These are phyloP conservation scores for Drosophila asahinai DNA, from an alignment of 1,140 invertebrate genomes.

Conservation along the genomic window DNA sequence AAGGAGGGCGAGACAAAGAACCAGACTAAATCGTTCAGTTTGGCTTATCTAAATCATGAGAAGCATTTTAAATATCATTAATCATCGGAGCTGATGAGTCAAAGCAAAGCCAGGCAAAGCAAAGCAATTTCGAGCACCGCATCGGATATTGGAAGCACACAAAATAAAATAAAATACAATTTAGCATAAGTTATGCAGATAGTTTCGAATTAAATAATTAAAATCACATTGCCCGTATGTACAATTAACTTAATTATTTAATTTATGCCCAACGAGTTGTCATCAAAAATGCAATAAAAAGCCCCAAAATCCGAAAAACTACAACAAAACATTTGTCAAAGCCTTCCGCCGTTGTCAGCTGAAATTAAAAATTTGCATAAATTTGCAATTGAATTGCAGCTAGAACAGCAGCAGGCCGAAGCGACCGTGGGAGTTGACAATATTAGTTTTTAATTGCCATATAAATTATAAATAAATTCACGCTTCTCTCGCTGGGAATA, in stretches of 20 bases:
- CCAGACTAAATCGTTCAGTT: slow-evolving; percentile 68
- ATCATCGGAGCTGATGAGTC: slow-evolving; percentile 67
- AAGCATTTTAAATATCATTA: slow-evolving; percentile 75
- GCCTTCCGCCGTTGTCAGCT: slow-evolving; percentile 17
- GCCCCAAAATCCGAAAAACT: slow-evolving; percentile 44
- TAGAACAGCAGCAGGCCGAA: slow-evolving; percentile 1
- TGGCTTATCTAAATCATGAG: slow-evolving; percentile 47
- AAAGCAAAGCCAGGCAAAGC: background rate
- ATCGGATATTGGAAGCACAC: slow-evolving; percentile 5
- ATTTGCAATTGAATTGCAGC: slow-evolving; percentile 65
- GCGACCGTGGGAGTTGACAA: slow-evolving; percentile 56
- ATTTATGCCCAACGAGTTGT: slow-evolving; percentile 62
- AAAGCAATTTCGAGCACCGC: background rate
- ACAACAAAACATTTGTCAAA: slow-evolving; percentile 30
- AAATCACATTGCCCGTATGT: slow-evolving; percentile 67
- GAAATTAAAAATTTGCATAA: slow-evolving; percentile 81
- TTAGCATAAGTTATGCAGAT: slow-evolving; percentile 74
- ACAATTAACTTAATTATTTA: slow-evolving; percentile 80
- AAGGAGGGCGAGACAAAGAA: slow-evolving; percentile 17
- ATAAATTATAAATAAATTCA: slow-evolving; percentile 81
- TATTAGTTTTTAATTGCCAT: slow-evolving; percentile 82
- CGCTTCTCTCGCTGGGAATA: slow-evolving; percentile 47
- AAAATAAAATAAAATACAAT: slow-evolving; percentile 50
- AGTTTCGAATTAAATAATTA: slow-evolving; percentile 73
- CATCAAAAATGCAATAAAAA: slow-evolving; percentile 41